Base-by-base conservation (phyloP, 1,140 invertebrate species). In the Trichogramma pretiosum region DNA sequence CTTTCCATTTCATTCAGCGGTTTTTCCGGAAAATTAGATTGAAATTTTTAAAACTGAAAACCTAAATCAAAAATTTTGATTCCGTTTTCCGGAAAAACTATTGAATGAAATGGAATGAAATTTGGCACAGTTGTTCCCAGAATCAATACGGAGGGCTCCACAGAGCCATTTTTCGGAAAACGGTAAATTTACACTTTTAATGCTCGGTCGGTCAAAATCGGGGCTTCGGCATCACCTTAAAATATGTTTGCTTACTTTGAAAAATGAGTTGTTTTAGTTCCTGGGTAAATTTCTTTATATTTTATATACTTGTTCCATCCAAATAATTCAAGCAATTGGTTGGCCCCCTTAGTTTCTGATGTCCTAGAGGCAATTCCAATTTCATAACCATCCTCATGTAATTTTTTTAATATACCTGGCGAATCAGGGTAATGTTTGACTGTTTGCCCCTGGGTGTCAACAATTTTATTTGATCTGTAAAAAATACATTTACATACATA, bases 281-380 rank as follows among this genome's bases (percentile, higher is more conserved):
- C 84, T 22, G 85, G 84, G 73, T 83, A 87, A 50, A 88, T 87
- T 70, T 88, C 79, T 60, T 77, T 77, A 55, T 82, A 82, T 16
- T 71, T 70, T 55, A 88, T 81, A 65, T 80, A 86, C 56, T 80
- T 74, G 14, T 83, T 66, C 83, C 83, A 87, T 18, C 74, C 74
- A 61, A 85, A 83, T 21, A 85, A 63, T 11, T 78, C 49, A 5
- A 86, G 51, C n/a, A 89, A 66, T 51, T 82, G 74, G 42, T 78
- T 72, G 2, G 84, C 85, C 33, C 81, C 83, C 28, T 68, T 46
- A 44, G 78, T 75, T 68, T 82, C 80, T 28, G 71, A 61, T 5
- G 85, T 87, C 56, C 85, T 72, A 28, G 82, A 85, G 19, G 82
- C 83, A 11, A 83, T 64, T 26, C 71, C 81, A 45, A 85, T 60